These are phyloP conservation scores for Setipinna tenuifilis DNA, from an alignment of 2,797 vertebrate genomes.

Conservation along the genomic window DNA sequence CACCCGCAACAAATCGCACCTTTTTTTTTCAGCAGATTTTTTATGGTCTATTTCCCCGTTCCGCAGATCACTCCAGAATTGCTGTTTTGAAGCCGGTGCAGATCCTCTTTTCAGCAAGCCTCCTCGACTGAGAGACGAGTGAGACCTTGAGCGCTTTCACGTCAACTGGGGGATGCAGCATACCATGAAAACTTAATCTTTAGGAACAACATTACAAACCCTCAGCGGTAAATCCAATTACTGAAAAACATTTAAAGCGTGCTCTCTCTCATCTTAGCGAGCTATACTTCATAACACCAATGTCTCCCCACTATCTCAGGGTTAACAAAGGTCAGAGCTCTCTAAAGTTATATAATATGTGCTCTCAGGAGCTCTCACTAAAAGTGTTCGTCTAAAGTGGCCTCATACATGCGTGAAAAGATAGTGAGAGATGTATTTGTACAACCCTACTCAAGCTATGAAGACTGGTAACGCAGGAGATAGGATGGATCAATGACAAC, in stretches of 20 bases:
- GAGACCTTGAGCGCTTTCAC: background rate
- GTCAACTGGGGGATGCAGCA: background rate
- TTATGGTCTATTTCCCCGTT: constrained; percentile 16
- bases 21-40: background rate
- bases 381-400: too few species aligned
- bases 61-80: background rate
- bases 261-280: background rate
- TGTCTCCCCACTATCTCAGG: background rate
- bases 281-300: background rate
- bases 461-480: too few species aligned
- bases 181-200: constrained; percentile 10
- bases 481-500: too few species aligned
- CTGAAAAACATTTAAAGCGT: background rate
- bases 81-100: background rate
- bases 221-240: constrained; percentile 16
- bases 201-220: background rate
- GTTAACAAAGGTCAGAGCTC: background rate
- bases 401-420: too few species aligned
- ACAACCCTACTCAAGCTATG: too few species aligned
- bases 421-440: too few species aligned
- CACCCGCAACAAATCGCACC: background rate
- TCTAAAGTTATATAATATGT: too few species aligned
- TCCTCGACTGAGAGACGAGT: background rate
- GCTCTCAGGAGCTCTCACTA: too few species aligned
- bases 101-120: constrained; percentile 15